These are phyloP conservation scores for Eulacestoma nigropectus DNA, from an alignment of 2,113 vertebrate genomes.

Conservation along the genomic window DNA sequence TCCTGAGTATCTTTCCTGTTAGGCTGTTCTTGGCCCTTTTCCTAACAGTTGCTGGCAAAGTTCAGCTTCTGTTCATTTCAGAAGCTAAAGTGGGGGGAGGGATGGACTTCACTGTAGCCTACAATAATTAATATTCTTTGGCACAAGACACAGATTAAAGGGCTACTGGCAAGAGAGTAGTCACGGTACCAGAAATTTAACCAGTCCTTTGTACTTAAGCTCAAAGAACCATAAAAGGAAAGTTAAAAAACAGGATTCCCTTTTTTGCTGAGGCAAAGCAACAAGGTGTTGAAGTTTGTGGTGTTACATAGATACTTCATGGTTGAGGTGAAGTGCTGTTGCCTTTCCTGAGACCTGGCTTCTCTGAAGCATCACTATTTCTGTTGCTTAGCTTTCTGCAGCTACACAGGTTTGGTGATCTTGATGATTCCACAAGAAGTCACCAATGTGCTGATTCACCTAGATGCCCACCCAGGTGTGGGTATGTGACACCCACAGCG, in stretches of 20 bases:
- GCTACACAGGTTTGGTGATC: neutral
- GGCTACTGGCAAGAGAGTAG: neutral
- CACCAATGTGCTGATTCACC: neutral
- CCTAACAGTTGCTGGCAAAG: constrained; percentile 29
- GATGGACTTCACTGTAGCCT: neutral
- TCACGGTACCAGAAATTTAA: neutral
- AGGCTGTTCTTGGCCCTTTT: constrained; percentile 10
- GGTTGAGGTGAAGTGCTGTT: neutral
- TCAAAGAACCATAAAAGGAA: neutral
- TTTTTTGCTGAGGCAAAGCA: neutral
- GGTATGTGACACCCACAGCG: neutral
- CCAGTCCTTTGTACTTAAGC: neutral
- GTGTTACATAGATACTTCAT: neutral
- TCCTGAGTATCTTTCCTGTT: constrained; percentile 25
- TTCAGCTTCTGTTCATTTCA: neutral
- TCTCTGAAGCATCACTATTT: neutral
- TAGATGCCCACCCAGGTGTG: neutral
- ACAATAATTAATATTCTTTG: constrained; percentile 16
- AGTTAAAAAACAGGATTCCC: neutral
- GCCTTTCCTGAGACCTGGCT: neutral
- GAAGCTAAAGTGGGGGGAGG: neutral
- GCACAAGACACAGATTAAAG: neutral
- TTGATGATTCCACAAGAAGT: neutral
- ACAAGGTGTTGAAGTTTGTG: neutral
- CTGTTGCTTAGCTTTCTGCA: neutral